Evolutionary conservation across 2,888 invertebrate species (phyloP).

Genomic region (Galerucella calmariensis): DNA sequence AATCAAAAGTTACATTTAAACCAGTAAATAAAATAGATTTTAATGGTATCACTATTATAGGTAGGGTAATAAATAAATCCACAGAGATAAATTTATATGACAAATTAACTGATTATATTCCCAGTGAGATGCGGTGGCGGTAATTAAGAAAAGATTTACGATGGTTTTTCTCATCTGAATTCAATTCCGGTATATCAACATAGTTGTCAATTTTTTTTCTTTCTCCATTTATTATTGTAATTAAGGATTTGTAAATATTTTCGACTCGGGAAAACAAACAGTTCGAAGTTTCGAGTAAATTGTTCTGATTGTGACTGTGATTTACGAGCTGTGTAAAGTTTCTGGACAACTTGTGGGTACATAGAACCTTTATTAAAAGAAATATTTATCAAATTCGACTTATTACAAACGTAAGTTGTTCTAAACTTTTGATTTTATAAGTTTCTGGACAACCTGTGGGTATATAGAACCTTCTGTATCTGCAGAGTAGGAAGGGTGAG

Average conservation of each 20-base stretch:
- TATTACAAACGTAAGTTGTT: not conserved
- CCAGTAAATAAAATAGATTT: not conserved
- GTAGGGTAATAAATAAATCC: slow-evolving; percentile 20
- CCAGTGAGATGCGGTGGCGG: not conserved
- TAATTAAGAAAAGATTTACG: slow-evolving; percentile 31
- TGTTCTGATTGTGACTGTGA: not conserved
- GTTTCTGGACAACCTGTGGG: no score
- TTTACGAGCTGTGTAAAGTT: not conserved
- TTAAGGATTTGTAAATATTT: slow-evolving; percentile 2
- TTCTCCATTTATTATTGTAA: slow-evolving; percentile 8
- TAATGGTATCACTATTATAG: not conserved
- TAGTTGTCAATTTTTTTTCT: not conserved
- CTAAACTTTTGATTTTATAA: not conserved
- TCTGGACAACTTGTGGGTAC: no score
- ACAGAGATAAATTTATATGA: slow-evolving; percentile 27
- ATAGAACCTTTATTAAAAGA: no score
- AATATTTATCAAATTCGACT: not conserved
- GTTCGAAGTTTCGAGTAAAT: not conserved
- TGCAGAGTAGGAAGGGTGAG: no score
- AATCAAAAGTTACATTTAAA: no score
- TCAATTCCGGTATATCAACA: slow-evolving; percentile 5
- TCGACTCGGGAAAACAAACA: not conserved
- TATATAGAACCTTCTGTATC: no score
- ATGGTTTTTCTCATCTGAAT: slow-evolving; percentile 20
- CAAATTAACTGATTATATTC: slow-evolving; percentile 24